A percentile compares a stretch with the other conserved stretches of the same genome.
phyloP scores from a whole-genome alignment of 2,113 vertebrate species.

The Anser cygnoides region DNA sequence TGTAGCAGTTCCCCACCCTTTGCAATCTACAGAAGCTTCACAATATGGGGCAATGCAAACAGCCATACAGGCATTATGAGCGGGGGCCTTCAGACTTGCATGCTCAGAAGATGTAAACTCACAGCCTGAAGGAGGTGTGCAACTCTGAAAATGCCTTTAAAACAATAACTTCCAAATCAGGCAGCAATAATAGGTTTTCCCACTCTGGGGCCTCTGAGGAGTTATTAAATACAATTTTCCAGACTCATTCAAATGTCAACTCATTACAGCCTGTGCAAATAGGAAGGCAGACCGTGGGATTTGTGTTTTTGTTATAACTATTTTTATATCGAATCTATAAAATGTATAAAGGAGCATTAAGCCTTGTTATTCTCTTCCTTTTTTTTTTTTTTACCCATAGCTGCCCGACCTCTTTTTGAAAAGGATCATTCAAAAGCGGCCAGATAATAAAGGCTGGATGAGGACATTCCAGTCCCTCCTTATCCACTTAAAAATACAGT shows the following conservation, averaged over 20 bases:
- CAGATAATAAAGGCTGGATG: conserved; percentile 50
- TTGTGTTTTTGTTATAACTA: neutral
- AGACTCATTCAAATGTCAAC: conserved; percentile 35
- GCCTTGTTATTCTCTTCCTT: neutral
- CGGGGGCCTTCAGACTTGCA: neutral
- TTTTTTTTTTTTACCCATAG: neutral
- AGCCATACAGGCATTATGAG: neutral
- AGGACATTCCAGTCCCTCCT: conserved; percentile 58
- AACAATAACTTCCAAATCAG: neutral
- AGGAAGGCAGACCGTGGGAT: neutral
- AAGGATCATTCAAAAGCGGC: conserved; percentile 50
- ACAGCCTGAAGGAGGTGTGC: neutral
- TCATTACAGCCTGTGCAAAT: neutral
- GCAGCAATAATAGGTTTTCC: conserved; percentile 14
- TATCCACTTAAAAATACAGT: conserved; percentile 54
- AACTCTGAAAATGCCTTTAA: neutral
- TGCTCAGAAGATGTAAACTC: neutral
- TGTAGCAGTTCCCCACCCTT: neutral
- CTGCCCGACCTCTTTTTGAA: conserved; percentile 35
- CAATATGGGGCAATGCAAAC: neutral
- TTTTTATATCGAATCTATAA: conserved; percentile 52
- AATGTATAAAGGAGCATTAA: neutral
- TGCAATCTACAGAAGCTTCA: neutral
- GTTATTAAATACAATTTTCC: conserved; percentile 45
- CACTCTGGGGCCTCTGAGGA: conserved; percentile 6